These are phyloP conservation scores for Zaprionus ghesquierei DNA, from an alignment of 1,140 invertebrate species.

Conservation along the genomic window DNA sequence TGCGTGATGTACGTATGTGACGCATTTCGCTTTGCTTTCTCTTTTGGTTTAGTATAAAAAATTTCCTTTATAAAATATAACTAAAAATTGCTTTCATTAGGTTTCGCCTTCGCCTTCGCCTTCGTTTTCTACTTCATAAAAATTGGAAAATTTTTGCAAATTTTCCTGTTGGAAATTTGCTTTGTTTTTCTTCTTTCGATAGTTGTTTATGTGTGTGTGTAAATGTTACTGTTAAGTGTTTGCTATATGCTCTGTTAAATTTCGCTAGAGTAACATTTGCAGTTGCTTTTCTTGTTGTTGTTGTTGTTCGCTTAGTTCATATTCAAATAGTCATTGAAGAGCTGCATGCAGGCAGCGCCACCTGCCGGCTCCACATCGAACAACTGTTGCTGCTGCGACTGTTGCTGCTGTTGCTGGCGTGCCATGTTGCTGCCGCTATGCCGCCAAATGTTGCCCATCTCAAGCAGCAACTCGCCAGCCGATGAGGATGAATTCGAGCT, in stretches of 20 bases:
- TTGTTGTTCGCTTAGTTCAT: slow-evolving; percentile 82
- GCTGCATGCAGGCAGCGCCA: slow-evolving; percentile 83
- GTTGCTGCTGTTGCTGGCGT: slow-evolving; percentile 27
- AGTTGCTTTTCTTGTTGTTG: background rate
- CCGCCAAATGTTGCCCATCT: slow-evolving; percentile 62
- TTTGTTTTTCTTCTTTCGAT: slow-evolving; percentile 18
- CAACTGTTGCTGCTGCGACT: slow-evolving; percentile 23
- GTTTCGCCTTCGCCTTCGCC: background rate
- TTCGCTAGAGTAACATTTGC: slow-evolving; percentile 61
- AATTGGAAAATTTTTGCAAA: slow-evolving; percentile 34
- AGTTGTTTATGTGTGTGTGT: background rate
- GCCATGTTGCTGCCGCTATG: slow-evolving; percentile 28
- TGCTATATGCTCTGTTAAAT: slow-evolving; percentile 44
- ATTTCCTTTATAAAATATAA: slow-evolving; percentile 54
- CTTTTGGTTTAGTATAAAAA: slow-evolving; percentile 49
- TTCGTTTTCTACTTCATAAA: background rate
- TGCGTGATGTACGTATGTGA: slow-evolving; percentile 7
- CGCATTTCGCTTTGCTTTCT: slow-evolving; percentile 18
- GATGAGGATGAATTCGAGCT: slow-evolving; percentile 73
- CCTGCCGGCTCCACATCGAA: slow-evolving; percentile 57
- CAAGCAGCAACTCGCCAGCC: slow-evolving; percentile 50
- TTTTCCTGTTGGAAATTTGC: slow-evolving; percentile 34
- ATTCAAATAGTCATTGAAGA: slow-evolving; percentile 86
- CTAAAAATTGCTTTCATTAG: slow-evolving; percentile 63
- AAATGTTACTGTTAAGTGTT: slow-evolving; percentile 40